Base-by-base conservation (phyloP, 2,888 invertebrate genomes). In the Drosophila koepferae region DNA sequence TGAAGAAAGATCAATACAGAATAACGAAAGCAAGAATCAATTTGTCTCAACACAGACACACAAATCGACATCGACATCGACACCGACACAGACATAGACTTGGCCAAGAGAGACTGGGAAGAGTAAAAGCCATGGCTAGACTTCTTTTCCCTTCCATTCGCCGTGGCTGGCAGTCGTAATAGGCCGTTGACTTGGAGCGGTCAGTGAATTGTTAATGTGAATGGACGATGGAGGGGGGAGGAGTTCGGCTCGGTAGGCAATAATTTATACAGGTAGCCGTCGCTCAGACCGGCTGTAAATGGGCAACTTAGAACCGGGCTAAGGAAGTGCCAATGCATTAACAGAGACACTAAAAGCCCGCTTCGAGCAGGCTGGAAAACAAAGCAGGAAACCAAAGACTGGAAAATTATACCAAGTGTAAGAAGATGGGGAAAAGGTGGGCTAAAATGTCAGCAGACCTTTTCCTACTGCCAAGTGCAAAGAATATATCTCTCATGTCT, bases 121-220 rank as follows among this genome's bases (percentile, higher is more conserved):
- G 49, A 51, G 71, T 71, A 74, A 74, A 69, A 75, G 74, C 69
- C 55, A 60, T 75, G 64, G 44, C 64, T 53, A 80, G 80, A 81
- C 82, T 86, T 80, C 82, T 77, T 84, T 86, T 71, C 81, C 64
- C 70, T 40, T 66, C 58, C 40, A 23, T 10, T 38, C 54, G 9
- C 8, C 14, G 16, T 51, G 36, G 41, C 54, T 43, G 65, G 43
- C 56, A 61, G 56, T 80, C 76, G 76, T 73, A 83, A 81, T 84
- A 82, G 90, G 91, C 88, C 91, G 86, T 88, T 90, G 89, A 91
- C 90, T 91, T 79, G 79, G 71, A 84, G 77, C 91, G 90, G 91
- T 91, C 91, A 91, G 84, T 91, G 91, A 87, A 90, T 90, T 89
- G 80, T 86, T 88, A 89, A 83, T 90, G 81, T 76, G 20, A 31